phyloP scores from a whole-genome alignment of 2,113 vertebrate species.

The Odocoileus virginianus region DNA sequence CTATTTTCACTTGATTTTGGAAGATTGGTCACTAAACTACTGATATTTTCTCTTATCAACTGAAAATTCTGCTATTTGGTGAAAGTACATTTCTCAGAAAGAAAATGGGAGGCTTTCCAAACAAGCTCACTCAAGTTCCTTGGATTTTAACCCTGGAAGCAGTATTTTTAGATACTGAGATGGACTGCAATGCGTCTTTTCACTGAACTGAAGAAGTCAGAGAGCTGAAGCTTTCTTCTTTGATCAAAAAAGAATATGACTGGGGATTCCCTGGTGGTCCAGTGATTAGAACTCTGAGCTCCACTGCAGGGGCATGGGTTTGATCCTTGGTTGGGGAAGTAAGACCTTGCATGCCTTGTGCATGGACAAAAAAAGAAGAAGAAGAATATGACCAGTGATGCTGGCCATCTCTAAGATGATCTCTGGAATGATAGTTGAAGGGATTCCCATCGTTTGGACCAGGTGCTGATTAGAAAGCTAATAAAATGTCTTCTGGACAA shows the following conservation, averaged over 20 bases:
- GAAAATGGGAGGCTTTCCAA: background rate
- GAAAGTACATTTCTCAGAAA: background rate
- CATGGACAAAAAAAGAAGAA: background rate
- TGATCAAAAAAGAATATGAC: background rate
- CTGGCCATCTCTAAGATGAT: background rate
- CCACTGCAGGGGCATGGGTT: background rate
- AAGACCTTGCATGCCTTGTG: background rate
- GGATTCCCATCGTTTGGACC: background rate
- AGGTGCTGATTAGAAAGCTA: background rate
- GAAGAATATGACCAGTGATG: background rate
- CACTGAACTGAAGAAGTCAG: background rate
- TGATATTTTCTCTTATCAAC: background rate
- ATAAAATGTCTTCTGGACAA: background rate
- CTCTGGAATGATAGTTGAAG: background rate
- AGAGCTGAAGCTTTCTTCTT: background rate
- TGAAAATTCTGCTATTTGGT: background rate
- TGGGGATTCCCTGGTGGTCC: background rate
- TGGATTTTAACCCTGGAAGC: background rate
- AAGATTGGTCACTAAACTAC: background rate
- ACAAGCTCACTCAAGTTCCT: background rate
- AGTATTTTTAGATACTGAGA: background rate
- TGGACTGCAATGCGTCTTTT: background rate
- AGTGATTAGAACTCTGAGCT: background rate
- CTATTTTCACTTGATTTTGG: background rate
- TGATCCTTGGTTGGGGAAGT: background rate